A percentile compares a stretch with the other conserved stretches of the same genome.
Evolutionary conservation across 2,888 invertebrate species (phyloP).

Genomic region (Syrista parreyssii): DNA sequence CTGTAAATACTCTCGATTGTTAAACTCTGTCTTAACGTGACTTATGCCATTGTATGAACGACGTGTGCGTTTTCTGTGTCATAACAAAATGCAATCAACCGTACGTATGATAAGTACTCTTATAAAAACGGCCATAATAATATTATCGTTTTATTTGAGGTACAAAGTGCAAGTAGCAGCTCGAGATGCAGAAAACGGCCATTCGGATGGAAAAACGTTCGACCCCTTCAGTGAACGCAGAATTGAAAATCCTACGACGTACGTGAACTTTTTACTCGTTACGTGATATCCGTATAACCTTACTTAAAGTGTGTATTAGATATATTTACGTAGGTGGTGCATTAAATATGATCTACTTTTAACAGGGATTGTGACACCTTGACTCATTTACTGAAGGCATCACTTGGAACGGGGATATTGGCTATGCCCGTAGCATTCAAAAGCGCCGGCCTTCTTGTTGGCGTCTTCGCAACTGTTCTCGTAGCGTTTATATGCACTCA

Average conservation of each 20-base stretch:
- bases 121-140: too few species aligned
- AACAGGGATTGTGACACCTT: constrained; percentile 90
- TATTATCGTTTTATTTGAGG: constrained; percentile 62
- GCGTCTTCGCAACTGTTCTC: constrained; percentile 84
- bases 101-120: too few species aligned
- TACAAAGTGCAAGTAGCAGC: constrained; percentile 71
- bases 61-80: too few species aligned
- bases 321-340: too few species aligned
- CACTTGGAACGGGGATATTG: constrained; percentile 95
- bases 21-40: too few species aligned
- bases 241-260: constrained; percentile 84
- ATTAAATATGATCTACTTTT: constrained; percentile 41
- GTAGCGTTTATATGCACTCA: constrained; percentile 93
- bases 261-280: constrained; percentile 66
- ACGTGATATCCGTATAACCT: too few species aligned
- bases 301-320: too few species aligned
- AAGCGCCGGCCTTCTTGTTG: constrained; percentile 86
- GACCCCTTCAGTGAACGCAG: constrained; percentile 82
- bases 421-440: constrained; percentile 94
- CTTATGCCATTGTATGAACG: too few species aligned
- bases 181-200: constrained; percentile 72
- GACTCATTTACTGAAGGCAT: constrained; percentile 94
- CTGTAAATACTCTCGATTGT: too few species aligned
- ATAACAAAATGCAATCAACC: too few species aligned
- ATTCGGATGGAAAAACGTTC: constrained; percentile 69